Conservation (phyloP, 2,888 invertebrate species). For the Epistrophe grossulariae region DNA sequence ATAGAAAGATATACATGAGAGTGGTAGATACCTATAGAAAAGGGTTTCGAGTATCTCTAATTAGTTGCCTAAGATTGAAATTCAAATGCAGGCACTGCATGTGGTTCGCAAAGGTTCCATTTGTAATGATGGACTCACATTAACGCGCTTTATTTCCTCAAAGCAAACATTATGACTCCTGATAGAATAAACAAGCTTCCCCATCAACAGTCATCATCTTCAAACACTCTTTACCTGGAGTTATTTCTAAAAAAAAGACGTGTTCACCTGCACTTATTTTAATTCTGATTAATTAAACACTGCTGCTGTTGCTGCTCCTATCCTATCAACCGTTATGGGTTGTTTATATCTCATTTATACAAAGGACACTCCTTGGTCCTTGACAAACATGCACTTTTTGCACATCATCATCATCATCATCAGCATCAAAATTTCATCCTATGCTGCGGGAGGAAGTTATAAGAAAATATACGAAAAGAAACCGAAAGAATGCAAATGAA, state of each 20-base stretch:
- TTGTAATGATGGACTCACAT: conserved; percentile 64
- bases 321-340: conserved; percentile 69
- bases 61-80: conserved; percentile 71
- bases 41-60: conserved; percentile 48
- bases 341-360: conserved; percentile 66
- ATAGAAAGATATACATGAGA: conserved; percentile 22
- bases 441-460: not conserved
- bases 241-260: not conserved
- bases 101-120: conserved; percentile 26
- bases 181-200: not conserved
- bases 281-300: conserved; percentile 77
- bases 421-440: conserved; percentile 10
- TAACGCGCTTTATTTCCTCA: conserved; percentile 65
- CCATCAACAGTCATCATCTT: conserved; percentile 8
- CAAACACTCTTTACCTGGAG: not conserved
- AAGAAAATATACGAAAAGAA: conserved; percentile 37
- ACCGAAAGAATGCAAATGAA: conserved; percentile 70
- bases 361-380: conserved; percentile 62
- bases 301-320: conserved; percentile 33
- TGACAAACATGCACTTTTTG: conserved; percentile 42
- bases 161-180: conserved; percentile 54
- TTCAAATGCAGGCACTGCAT: conserved; percentile 66
- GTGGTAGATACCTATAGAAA: not conserved
- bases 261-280: conserved; percentile 52
- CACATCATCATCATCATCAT: conserved; percentile 8